Evolutionary conservation across 2,797 vertebrate genomes (phyloP).

Genomic region (Mus caroli): DNA sequence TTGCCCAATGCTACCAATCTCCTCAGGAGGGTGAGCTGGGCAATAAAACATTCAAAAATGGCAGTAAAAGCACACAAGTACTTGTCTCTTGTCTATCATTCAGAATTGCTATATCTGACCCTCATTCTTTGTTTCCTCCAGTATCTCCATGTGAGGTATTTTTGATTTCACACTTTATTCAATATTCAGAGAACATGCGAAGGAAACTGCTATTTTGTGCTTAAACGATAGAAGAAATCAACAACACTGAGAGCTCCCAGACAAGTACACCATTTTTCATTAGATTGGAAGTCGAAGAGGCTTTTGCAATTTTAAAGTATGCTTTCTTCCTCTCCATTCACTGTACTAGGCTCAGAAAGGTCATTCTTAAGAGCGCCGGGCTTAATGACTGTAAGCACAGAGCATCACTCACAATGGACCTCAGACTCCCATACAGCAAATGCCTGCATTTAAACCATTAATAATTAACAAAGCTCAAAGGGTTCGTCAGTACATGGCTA

Average conservation of each 20-base stretch:
- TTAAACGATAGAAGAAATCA: slow-evolving; percentile 34
- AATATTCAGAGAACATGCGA: slow-evolving; percentile 37
- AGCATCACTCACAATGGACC: not conserved
- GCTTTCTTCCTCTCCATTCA: slow-evolving; percentile 38
- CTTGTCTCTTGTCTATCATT: slow-evolving; percentile 43
- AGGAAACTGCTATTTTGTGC: slow-evolving; percentile 24
- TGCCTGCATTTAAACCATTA: slow-evolving; percentile 49
- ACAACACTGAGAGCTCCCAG: not conserved
- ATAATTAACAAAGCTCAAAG: slow-evolving; percentile 62
- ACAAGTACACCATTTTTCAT: not conserved
- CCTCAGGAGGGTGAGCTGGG: not conserved
- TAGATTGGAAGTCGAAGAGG: not conserved
- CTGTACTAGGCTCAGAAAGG: not conserved
- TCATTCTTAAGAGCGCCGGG: slow-evolving; percentile 48
- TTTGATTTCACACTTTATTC: not conserved
- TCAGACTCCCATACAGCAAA: slow-evolving; percentile 53
- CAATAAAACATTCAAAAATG: not conserved
- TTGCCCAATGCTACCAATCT: slow-evolving; percentile 29
- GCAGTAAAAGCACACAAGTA: not conserved
- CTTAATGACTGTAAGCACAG: slow-evolving; percentile 6
- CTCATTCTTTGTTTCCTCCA: slow-evolving; percentile 11
- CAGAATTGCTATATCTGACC: slow-evolving; percentile 27
- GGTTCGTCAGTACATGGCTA: slow-evolving; percentile 36
- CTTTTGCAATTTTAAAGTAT: slow-evolving; percentile 3
- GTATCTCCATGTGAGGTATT: slow-evolving; percentile 19